These are phyloP conservation scores for Drosophila tropicalis DNA, from an alignment of 1,140 invertebrate genomes.

Conservation along the genomic window DNA sequence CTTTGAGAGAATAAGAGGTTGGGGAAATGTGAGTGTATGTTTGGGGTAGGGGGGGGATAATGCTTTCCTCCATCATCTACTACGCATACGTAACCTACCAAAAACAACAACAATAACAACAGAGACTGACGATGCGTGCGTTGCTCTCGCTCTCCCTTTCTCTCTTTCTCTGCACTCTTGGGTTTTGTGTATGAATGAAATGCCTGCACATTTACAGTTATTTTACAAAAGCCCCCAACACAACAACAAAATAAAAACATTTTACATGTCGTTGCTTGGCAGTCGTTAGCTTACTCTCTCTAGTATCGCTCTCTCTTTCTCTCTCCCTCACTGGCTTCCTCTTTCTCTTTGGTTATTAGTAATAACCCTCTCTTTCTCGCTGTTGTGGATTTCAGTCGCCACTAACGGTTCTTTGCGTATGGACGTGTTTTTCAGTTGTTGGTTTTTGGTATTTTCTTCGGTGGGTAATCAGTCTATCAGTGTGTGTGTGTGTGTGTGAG, in stretches of 20 bases:
- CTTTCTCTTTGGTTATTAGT: slow-evolving; percentile 21
- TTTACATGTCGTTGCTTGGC: slow-evolving; percentile 63
- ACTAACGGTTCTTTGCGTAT: slow-evolving; percentile 83
- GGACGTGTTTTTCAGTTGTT: slow-evolving; percentile 62
- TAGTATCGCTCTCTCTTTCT: slow-evolving; percentile 1
- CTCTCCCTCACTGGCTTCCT: neutral
- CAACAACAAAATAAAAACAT: slow-evolving; percentile 12
- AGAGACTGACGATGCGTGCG: slow-evolving; percentile 64
- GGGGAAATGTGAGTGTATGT: neutral
- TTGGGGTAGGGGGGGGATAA: slow-evolving; percentile 46
- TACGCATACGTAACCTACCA: slow-evolving; percentile 58
- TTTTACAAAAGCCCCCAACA: slow-evolving; percentile 44
- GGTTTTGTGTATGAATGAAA: slow-evolving; percentile 65
- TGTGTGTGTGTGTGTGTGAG: neutral
- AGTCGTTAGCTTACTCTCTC: slow-evolving; percentile 23
- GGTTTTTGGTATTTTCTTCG: slow-evolving; percentile 19
- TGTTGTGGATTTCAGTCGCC: slow-evolving; percentile 61
- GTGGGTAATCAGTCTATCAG: slow-evolving; percentile 18
- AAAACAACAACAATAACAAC: slow-evolving; percentile 22
- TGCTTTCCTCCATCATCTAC: slow-evolving; percentile 62
- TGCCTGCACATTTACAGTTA: slow-evolving; percentile 81
- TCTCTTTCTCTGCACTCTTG: slow-evolving; percentile 9
- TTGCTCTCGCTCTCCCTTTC: slow-evolving; percentile 41
- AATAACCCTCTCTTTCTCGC: slow-evolving; percentile 35
- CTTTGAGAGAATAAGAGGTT: slow-evolving; percentile 19